Evolutionary conservation across 2,113 vertebrate genomes (phyloP).

Genomic region (Meriones unguiculatus): DNA sequence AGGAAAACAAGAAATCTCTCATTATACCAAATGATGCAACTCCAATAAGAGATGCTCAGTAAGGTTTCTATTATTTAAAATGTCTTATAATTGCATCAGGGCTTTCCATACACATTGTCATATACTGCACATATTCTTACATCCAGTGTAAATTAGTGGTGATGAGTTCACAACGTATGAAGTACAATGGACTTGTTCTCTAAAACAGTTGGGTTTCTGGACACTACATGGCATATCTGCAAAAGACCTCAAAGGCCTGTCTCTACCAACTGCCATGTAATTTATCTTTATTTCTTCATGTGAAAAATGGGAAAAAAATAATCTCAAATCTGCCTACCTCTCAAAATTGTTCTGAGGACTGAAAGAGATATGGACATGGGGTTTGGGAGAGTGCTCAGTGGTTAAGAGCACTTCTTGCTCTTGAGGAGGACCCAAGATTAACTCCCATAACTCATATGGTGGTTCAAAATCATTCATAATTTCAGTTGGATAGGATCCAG

Average conservation of each 20-base stretch:
- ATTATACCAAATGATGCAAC: not conserved
- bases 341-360: not conserved
- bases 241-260: conserved; percentile 2
- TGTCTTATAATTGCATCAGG: not conserved
- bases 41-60: not conserved
- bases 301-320: conserved; percentile 1
- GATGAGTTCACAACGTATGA: not conserved
- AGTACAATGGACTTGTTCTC: not conserved
- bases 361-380: conserved; percentile 23
- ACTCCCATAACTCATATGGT: not conserved
- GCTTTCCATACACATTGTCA: not conserved
- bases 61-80: conserved; percentile 38
- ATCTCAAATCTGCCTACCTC: not conserved
- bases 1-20: conserved; percentile 6
- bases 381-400: not conserved
- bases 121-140: not conserved
- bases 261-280: not conserved
- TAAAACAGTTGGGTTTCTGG: not conserved
- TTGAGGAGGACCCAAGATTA: not conserved
- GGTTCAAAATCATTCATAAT: not conserved
- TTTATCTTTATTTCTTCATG: conserved; percentile 4
- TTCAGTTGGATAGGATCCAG: not conserved
- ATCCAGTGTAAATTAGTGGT: conserved; percentile 1
- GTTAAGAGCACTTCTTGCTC: not conserved
- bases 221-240: not conserved